Evolutionary conservation across 2,113 vertebrate species (phyloP).

Genomic region (Chamaetylas fuelleborni): DNA sequence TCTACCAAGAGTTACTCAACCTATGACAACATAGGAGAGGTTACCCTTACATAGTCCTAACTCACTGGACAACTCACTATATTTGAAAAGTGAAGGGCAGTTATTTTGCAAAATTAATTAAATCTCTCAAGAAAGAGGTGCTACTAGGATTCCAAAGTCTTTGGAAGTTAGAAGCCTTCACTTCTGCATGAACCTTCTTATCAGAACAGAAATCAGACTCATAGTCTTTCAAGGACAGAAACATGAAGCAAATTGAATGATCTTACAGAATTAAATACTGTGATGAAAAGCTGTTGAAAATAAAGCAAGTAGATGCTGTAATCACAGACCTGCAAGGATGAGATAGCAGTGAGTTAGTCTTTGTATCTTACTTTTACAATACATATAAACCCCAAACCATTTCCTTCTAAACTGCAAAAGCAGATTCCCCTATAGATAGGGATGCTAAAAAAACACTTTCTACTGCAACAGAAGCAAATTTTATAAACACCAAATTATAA

Average conservation of each 20-base stretch:
- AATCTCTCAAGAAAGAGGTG: neutral
- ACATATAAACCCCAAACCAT: neutral
- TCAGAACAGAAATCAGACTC: conserved; percentile 50
- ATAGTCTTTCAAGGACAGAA: conserved; percentile 60
- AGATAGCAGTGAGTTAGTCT: neutral
- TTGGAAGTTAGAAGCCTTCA: neutral
- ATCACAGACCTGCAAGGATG: neutral
- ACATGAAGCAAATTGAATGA: conserved; percentile 51
- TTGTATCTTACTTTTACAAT: neutral
- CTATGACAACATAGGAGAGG: neutral
- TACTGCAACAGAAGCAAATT: neutral
- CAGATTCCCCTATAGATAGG: neutral
- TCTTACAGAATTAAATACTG: conserved; percentile 29
- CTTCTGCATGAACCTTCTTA: neutral
- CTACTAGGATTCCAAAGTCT: neutral
- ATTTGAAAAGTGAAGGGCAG: neutral
- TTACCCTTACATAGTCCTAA: neutral
- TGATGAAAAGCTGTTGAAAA: conserved; percentile 58
- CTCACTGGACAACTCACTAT: neutral
- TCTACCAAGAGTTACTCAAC: neutral
- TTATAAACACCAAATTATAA: neutral
- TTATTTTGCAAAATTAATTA: neutral
- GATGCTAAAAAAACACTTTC: neutral
- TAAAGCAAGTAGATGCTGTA: conserved; percentile 32
- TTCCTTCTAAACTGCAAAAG: neutral